Conservation (phyloP, 2,797 vertebrate genomes). For the Poeciliopsis turneri region DNA sequence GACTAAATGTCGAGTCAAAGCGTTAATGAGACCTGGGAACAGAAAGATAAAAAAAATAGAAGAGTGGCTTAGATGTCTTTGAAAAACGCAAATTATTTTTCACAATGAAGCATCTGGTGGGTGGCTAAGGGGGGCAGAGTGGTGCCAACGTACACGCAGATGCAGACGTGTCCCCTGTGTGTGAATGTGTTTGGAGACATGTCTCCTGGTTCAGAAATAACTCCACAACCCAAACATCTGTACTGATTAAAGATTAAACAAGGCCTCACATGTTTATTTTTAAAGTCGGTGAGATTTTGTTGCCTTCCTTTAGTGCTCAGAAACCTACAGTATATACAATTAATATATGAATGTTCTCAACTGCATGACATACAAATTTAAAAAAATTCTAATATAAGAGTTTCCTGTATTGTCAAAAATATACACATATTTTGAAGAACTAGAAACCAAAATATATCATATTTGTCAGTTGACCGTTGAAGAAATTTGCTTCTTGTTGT, state of each 20-base stretch:
- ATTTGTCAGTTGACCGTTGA: too few species aligned
- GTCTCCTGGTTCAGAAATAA: neutral
- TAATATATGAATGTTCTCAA: neutral
- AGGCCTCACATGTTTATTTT: neutral
- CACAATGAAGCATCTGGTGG: conserved; percentile 31
- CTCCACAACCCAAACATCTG: conserved; percentile 1
- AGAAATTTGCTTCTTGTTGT: too few species aligned
- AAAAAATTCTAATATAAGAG: neutral
- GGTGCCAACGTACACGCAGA: conserved; percentile 21
- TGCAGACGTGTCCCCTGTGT: conserved; percentile 25
- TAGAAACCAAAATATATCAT: too few species aligned
- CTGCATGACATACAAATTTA: neutral
- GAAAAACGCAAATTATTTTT: conserved; percentile 11
- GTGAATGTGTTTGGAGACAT: conserved; percentile 10
- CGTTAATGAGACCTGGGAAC: conserved; percentile 10
- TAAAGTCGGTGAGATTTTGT: neutral
- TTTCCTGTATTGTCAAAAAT: neutral
- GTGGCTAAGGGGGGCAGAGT: conserved; percentile 27
- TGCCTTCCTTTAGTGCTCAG: neutral
- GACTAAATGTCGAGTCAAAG: conserved; percentile 14
- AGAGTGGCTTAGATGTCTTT: neutral
- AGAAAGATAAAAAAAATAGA: neutral
- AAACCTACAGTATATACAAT: neutral
- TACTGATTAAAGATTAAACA: conserved; percentile 15
- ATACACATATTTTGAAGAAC: neutral